Conservation (phyloP, 1,140 invertebrate genomes). For the Zaprionus gabonicus region DNA sequence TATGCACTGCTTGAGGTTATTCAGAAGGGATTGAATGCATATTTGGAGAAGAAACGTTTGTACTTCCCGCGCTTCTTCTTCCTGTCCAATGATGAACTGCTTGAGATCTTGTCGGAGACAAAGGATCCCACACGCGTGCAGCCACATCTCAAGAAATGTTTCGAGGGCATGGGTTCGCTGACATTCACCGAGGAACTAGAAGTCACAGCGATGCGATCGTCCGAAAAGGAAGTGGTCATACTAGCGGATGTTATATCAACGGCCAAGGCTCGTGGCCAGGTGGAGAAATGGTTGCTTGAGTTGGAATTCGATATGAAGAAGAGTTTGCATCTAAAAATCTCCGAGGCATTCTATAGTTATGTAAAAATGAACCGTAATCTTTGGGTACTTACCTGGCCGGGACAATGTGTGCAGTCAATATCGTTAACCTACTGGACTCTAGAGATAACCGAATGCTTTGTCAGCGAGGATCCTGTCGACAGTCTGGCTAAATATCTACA, state of each 20-base stretch:
- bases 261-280: slow-evolving; percentile 94
- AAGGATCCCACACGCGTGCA: slow-evolving; percentile 98
- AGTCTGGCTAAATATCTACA: slow-evolving; percentile 86
- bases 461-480: slow-evolving; percentile 84
- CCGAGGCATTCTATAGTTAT: slow-evolving; percentile 89
- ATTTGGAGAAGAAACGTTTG: slow-evolving; percentile 97
- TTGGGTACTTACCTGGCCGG: slow-evolving; percentile 96
- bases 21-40: slow-evolving; percentile 95
- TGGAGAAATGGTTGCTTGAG: slow-evolving; percentile 98
- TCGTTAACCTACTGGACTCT: slow-evolving; percentile 95
- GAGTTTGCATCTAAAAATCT: slow-evolving; percentile 91
- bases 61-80: slow-evolving; percentile 99
- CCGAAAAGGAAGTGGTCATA: slow-evolving; percentile 92
- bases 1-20: slow-evolving; percentile 94
- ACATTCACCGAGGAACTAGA: slow-evolving; percentile 94
- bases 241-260: slow-evolving; percentile 94
- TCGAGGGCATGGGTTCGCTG: slow-evolving; percentile 95
- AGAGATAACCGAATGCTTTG: slow-evolving; percentile 91
- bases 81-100: slow-evolving; percentile 97
- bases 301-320: slow-evolving; percentile 96
- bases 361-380: slow-evolving; percentile 87
- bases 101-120: slow-evolving; percentile 98
- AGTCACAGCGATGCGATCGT: slow-evolving; percentile 95
- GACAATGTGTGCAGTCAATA: slow-evolving; percentile 94
- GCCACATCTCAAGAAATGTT: slow-evolving; percentile 99